phyloP scores from a whole-genome alignment of 1,140 invertebrate species.

The Nasonia giraulti region DNA sequence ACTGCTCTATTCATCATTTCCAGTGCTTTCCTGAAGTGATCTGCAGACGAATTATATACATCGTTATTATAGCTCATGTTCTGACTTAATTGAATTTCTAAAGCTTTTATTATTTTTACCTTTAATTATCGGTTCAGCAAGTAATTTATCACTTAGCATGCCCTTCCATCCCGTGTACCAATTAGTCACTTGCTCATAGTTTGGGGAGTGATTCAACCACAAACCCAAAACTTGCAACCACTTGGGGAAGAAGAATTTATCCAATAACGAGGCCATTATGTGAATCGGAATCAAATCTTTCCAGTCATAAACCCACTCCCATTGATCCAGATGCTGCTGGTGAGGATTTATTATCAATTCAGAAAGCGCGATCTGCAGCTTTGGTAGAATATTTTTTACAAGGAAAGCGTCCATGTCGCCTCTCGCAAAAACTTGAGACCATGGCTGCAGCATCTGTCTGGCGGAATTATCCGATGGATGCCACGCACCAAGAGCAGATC shows the following conservation, averaged over 20 bases:
- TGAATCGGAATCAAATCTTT: constrained; percentile 83
- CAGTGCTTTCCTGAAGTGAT: constrained; percentile 90
- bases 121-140: constrained; percentile 82
- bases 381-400: constrained; percentile 93
- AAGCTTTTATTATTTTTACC: constrained; percentile 67
- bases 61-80: constrained; percentile 22
- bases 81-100: constrained; percentile 26
- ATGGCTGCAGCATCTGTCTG: constrained; percentile 92
- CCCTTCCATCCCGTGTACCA: constrained; percentile 94
- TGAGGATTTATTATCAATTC: constrained; percentile 90
- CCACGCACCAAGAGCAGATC: constrained; percentile 91
- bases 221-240: constrained; percentile 87
- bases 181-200: constrained; percentile 88
- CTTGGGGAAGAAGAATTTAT: constrained; percentile 91
- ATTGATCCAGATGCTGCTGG: constrained; percentile 86
- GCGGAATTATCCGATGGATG: constrained; percentile 94
- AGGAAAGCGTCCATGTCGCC: constrained; percentile 90
- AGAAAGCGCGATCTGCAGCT: constrained; percentile 84
- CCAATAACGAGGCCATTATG: constrained; percentile 83
- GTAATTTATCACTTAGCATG: constrained; percentile 81
- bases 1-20: constrained; percentile 94
- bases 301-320: constrained; percentile 94
- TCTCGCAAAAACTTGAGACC: constrained; percentile 89
- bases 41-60: constrained; percentile 67
- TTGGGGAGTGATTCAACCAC: constrained; percentile 88